phyloP scores from a whole-genome alignment of 1,140 invertebrate species.

The Harlomillsia oculata region DNA sequence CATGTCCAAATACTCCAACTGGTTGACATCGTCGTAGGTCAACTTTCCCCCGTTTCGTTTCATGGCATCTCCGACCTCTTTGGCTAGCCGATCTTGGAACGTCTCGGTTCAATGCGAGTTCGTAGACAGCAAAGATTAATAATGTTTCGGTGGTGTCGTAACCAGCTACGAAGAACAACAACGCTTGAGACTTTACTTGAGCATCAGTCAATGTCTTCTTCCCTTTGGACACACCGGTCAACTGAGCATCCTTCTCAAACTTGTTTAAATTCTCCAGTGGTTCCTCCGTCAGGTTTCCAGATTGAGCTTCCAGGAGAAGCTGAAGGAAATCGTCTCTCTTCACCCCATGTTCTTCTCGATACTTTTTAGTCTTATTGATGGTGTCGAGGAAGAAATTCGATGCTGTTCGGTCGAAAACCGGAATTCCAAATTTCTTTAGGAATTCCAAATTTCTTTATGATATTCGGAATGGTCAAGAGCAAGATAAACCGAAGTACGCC shows the following conservation, averaged over 20 bases:
- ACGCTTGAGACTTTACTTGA: conserved; percentile 13
- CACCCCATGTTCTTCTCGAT: conserved; percentile 9
- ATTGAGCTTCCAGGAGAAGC: conserved; percentile 16
- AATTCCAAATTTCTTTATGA: not conserved
- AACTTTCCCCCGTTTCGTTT: conserved; percentile 19
- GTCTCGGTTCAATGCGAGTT: conserved; percentile 49
- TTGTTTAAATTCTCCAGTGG: not conserved
- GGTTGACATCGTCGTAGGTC: conserved; percentile 40
- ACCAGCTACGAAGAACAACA: conserved; percentile 53
- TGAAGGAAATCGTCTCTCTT: conserved; percentile 23
- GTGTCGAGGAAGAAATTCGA: not conserved
- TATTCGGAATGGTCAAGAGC: not conserved
- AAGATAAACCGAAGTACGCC: not conserved
- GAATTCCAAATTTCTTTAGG: not conserved
- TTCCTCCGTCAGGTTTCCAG: conserved; percentile 14
- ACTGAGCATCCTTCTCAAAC: conserved; percentile 8
- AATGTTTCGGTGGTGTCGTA: conserved; percentile 56
- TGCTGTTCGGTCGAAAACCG: not conserved
- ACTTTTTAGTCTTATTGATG: not conserved
- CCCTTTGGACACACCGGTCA: not conserved
- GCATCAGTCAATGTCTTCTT: conserved; percentile 8
- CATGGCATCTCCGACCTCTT: conserved; percentile 19
- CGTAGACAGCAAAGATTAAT: conserved; percentile 46
- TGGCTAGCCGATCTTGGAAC: conserved; percentile 50
- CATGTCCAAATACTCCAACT: conserved; percentile 47